These are phyloP conservation scores for Pelusios castaneus DNA, from an alignment of 2,113 vertebrate genomes.

Conservation along the genomic window DNA sequence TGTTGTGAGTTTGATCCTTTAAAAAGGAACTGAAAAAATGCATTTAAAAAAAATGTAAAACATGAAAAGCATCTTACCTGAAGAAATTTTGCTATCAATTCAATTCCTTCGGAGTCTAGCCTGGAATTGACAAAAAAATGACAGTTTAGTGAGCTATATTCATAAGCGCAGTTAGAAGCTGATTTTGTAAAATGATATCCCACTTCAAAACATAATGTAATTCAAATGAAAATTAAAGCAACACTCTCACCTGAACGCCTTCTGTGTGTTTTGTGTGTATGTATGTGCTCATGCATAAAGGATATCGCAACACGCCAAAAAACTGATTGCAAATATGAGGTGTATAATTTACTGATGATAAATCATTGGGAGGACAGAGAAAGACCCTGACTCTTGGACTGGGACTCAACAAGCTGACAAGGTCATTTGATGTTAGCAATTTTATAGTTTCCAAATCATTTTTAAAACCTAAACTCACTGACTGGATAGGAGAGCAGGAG, in stretches of 20 bases:
- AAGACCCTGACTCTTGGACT: background rate
- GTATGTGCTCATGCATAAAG: background rate
- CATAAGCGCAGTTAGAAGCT: background rate
- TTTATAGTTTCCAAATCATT: background rate
- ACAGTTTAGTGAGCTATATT: background rate
- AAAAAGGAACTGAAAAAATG: background rate
- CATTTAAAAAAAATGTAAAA: constrained; percentile 8
- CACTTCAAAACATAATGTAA: constrained; percentile 1
- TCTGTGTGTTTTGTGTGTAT: background rate
- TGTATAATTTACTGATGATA: background rate
- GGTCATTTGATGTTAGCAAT: background rate
- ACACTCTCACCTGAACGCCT: background rate
- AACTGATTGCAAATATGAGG: background rate
- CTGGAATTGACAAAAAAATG: constrained; percentile 74
- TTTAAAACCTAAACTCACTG: background rate
- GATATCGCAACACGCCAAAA: background rate
- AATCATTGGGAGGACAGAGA: background rate
- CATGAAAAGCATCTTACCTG: constrained; percentile 83
- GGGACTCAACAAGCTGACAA: background rate
- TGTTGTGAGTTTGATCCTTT: background rate
- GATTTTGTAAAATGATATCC: background rate
- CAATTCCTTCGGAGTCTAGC: constrained; percentile 95
- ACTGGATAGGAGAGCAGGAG: background rate
- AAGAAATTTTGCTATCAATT: constrained; percentile 94
- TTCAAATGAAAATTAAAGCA: background rate